phyloP scores from a whole-genome alignment of 2,888 invertebrate genomes.

The Polydrusus tereticollis region DNA sequence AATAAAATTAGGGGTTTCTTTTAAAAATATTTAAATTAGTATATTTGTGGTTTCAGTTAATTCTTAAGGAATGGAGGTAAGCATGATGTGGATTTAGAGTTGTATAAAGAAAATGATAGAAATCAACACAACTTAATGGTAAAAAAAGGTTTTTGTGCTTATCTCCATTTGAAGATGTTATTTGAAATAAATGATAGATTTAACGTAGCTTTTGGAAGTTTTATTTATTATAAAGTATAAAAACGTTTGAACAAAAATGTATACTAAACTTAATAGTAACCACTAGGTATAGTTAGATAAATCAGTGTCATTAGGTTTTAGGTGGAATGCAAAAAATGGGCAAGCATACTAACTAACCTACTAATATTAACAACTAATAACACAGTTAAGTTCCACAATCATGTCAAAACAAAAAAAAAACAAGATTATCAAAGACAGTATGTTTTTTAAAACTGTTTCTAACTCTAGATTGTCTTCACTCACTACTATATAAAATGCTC shows the following conservation, averaged over 20 bases:
- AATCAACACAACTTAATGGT: background rate
- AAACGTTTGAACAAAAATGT: background rate
- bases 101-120: constrained; percentile 12
- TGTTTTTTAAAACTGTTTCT: too few species aligned
- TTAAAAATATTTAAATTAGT: constrained; percentile 41
- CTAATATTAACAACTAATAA: too few species aligned
- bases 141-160: constrained; percentile 12
- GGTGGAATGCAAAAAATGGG: too few species aligned
- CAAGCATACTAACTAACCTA: too few species aligned
- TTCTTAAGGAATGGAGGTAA: constrained; percentile 20
- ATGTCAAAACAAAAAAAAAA: too few species aligned
- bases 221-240: constrained; percentile 14
- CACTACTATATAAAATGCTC: too few species aligned
- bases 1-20: constrained; percentile 38
- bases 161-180: constrained; percentile 25
- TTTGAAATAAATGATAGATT: constrained; percentile 30
- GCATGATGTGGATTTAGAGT: constrained; percentile 5
- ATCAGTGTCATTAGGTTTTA: background rate
- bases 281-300: too few species aligned
- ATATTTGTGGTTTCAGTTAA: constrained; percentile 38
- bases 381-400: too few species aligned
- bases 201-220: constrained; percentile 16
- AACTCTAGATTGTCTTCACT: too few species aligned
- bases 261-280: too few species aligned
- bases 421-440: too few species aligned